phyloP scores from a whole-genome alignment of 2,888 invertebrate genomes.

The Eupeodes latifasciatus region DNA sequence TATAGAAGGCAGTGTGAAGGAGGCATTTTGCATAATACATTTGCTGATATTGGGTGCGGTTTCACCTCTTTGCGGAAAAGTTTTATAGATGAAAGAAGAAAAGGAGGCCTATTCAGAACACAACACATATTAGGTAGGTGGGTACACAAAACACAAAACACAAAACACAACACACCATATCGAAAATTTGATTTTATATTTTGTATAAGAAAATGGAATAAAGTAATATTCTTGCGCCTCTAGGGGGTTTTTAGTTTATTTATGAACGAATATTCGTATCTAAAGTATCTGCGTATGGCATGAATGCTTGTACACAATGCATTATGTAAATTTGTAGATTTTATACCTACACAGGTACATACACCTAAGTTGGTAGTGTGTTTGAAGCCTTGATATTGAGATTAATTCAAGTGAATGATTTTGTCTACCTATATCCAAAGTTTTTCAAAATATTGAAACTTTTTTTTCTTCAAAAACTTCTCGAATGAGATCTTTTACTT shows the following conservation, averaged over 20 bases:
- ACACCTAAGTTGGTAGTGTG: not conserved
- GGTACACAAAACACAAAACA: no score
- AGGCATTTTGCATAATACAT: constrained; percentile 45
- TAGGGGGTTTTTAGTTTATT: constrained; percentile 28
- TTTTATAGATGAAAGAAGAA: constrained; percentile 57
- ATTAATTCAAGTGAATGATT: constrained; percentile 67
- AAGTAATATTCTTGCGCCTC: constrained; percentile 35
- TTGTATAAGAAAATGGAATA: constrained; percentile 40
- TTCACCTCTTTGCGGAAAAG: constrained; percentile 19
- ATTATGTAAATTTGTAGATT: constrained; percentile 20
- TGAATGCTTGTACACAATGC: constrained; percentile 26
- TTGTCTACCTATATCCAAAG: not conserved
- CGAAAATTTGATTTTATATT: constrained; percentile 46
- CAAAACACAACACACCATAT: constrained; percentile 23
- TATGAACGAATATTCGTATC: not conserved
- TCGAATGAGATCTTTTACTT: not conserved
- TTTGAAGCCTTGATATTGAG: constrained; percentile 51
- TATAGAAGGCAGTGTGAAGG: not conserved
- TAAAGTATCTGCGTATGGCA: constrained; percentile 48
- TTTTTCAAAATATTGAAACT: constrained; percentile 50
- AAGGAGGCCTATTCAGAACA: not conserved
- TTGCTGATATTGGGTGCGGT: constrained; percentile 42
- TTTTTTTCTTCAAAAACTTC: constrained; percentile 26
- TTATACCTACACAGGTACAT: no score
- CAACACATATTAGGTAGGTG: not conserved